Percentiles rank a stretch among this genome's conserved stretches.
These are phyloP conservation scores for Dione vanillae DNA, from an alignment of 2,888 invertebrate species.

Conservation along the genomic window DNA sequence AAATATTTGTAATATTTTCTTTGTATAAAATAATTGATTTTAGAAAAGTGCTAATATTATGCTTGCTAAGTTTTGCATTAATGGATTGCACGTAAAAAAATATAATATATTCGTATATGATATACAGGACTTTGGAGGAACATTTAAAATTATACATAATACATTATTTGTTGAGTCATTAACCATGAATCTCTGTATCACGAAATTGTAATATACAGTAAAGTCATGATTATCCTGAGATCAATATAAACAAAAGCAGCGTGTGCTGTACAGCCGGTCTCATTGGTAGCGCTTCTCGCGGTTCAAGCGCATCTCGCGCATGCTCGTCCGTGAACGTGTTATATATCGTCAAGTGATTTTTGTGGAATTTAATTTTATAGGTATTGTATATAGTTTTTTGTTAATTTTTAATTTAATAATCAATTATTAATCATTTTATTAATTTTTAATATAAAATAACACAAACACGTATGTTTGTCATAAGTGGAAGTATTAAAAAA, in stretches of 20 bases:
- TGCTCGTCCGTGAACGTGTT: slow-evolving; percentile 40
- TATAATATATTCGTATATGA: not conserved
- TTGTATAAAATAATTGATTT: too few species aligned
- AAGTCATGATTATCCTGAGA: slow-evolving; percentile 15
- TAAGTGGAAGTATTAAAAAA: too few species aligned
- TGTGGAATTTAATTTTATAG: slow-evolving; percentile 16
- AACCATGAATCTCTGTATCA: slow-evolving; percentile 4
- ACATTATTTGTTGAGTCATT: not conserved
- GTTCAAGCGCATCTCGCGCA: slow-evolving; percentile 55
- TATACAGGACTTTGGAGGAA: slow-evolving; percentile 2
- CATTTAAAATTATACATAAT: too few species aligned
- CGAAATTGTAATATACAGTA: slow-evolving; percentile 3
- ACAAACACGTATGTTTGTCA: too few species aligned
- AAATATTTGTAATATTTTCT: too few species aligned
- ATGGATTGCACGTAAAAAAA: too few species aligned
- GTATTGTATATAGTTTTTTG: slow-evolving; percentile 13
- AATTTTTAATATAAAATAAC: too few species aligned
- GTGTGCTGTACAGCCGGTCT: slow-evolving; percentile 51
- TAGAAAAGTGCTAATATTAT: too few species aligned
- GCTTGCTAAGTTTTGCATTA: too few species aligned
- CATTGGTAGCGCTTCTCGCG: slow-evolving; percentile 56
- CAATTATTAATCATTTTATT: too few species aligned
- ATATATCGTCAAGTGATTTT: slow-evolving; percentile 6
- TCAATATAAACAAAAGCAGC: slow-evolving; percentile 51
- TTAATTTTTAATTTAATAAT: not conserved